Base-by-base conservation (phyloP, 2,888 invertebrate genomes). In the Drosophila putrida region DNA sequence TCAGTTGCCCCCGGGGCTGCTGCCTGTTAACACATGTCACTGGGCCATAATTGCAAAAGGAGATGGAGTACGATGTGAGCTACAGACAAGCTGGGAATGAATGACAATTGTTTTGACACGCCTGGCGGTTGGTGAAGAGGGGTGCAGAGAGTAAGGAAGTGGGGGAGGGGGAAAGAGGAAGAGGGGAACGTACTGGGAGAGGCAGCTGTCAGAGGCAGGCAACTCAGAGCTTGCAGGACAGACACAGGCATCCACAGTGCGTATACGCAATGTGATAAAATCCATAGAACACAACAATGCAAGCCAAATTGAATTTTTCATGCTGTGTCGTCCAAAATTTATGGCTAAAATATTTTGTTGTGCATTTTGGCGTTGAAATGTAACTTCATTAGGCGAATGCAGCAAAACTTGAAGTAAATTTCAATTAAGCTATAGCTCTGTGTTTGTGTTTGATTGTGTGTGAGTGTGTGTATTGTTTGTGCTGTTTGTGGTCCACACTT, bases 21-120 rank as follows among this genome's bases (percentile, higher is more conserved):
- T 41, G 54, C 47, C 68, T 85, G 72, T 82, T 78, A 85, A 82
- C 85, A 82, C 78, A 82, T 86, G 86, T 86, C 78, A 80, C 54
- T 68, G 53, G 69, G 71, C 73, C 80, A 74, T 84, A 80, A 84
- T 84, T 84, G 86, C 84, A 73, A 68, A 71, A 65, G 68, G 35
- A 41, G 46, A 15, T 20, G 38, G 39, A 38, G 47, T 51, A 35
- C 15, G 28, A 28, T 39, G 55, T 47, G 44, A 61, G 55, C 67
- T 53, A 67, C 58, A 69, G 60, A 49, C 59, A 55, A 66, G 67
- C 65, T 55, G 49, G 53, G 58, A 55, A 81, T 70, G 78, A 78
- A 86, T 86, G 86, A 81, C 84, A 84, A 84, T 83, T 84, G 83
- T 83, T 86, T 82, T 83, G 87, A 86, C 78, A 83, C 75, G 73